A percentile compares a stretch with the other conserved stretches of the same genome.
phyloP scores from a whole-genome alignment of 2,888 invertebrate genomes.

The Alsophila aescularia region DNA sequence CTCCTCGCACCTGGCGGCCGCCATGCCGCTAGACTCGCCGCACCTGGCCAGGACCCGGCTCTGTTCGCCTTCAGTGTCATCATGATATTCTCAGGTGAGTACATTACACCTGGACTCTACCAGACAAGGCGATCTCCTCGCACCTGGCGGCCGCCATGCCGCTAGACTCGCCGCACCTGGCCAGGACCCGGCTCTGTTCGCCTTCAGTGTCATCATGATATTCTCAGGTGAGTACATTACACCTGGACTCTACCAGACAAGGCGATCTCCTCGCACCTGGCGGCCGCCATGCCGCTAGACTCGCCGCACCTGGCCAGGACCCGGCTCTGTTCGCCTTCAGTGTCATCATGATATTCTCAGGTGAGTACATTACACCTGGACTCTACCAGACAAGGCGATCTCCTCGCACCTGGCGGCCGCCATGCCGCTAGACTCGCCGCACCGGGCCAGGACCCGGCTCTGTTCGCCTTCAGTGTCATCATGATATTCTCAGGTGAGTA shows the following conservation, averaged over 20 bases:
- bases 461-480: slow-evolving; percentile 90
- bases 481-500: slow-evolving; percentile 88
- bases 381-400: no score
- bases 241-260: slow-evolving; percentile 88
- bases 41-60: no score
- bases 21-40: no score
- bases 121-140: slow-evolving; percentile 86
- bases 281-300: slow-evolving; percentile 86
- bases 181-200: slow-evolving; percentile 91
- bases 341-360: slow-evolving; percentile 88
- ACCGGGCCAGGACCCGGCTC: slow-evolving; percentile 90
- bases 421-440: slow-evolving; percentile 87
- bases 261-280: slow-evolving; percentile 70
- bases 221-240: slow-evolving; percentile 90
- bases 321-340: slow-evolving; percentile 91
- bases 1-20: no score
- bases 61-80: no score
- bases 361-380: no score
- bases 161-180: slow-evolving; percentile 86
- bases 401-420: slow-evolving; percentile 59
- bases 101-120: slow-evolving; percentile 89
- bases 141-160: slow-evolving; percentile 87
- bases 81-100: no score
- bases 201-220: slow-evolving; percentile 87
- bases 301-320: slow-evolving; percentile 87